Conservation (phyloP, 2,113 vertebrate genomes). For the Colaptes auratus region DNA sequence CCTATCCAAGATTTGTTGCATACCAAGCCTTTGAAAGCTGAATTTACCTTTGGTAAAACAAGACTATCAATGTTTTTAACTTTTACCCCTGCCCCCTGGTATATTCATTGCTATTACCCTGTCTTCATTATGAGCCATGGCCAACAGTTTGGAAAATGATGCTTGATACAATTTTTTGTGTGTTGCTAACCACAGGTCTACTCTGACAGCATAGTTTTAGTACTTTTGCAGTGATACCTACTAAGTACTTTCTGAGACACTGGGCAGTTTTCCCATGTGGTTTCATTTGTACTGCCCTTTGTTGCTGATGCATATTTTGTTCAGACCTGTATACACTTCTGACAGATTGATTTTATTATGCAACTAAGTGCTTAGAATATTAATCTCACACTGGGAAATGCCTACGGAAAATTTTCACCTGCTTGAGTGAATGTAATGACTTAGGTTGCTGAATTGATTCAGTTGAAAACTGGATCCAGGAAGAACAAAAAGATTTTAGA, state of each 20-base stretch:
- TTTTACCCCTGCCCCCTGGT: not conserved
- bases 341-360: constrained; percentile 19
- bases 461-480: not conserved
- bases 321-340: not conserved
- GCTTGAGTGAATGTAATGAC: not conserved
- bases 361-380: not conserved
- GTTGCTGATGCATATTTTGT: not conserved
- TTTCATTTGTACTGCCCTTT: not conserved
- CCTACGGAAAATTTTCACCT: not conserved
- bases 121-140: not conserved
- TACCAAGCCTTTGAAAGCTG: not conserved
- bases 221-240: not conserved
- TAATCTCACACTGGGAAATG: not conserved
- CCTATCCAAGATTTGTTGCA: not conserved
- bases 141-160: not conserved
- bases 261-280: not conserved
- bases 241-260: not conserved
- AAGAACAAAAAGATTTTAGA: not conserved
- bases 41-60: not conserved
- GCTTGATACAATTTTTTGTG: not conserved
- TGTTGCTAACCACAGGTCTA: not conserved
- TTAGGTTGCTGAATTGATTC: not conserved
- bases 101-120: not conserved
- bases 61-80: not conserved
- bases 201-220: not conserved